Evolutionary conservation across 2,888 invertebrate species (phyloP).

Genomic region (Matsumyia berberina): DNA sequence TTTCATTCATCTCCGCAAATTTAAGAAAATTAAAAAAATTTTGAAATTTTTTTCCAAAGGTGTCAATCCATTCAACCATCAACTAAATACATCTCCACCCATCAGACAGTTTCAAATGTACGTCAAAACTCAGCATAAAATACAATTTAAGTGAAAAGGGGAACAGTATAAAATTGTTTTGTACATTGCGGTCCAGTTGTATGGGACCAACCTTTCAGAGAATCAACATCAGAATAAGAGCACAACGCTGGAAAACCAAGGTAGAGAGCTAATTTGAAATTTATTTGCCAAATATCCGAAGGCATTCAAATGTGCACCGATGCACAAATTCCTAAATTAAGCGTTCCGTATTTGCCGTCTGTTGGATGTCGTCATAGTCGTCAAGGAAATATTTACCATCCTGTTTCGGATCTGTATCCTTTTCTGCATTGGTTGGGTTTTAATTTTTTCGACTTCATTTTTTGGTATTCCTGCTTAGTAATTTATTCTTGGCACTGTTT

Average conservation of each 20-base stretch:
- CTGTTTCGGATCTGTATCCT: constrained; percentile 20
- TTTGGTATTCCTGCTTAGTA: constrained; percentile 20
- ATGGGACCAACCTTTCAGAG: constrained; percentile 27
- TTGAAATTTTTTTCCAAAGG: neutral
- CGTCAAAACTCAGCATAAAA: constrained; percentile 22
- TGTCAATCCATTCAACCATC: constrained; percentile 9
- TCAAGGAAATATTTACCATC: constrained; percentile 31
- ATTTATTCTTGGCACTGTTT: constrained; percentile 30
- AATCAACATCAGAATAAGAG: constrained; percentile 48
- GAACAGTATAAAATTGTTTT: constrained; percentile 48
- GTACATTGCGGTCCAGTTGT: constrained; percentile 38
- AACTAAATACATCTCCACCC: neutral
- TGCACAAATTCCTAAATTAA: constrained; percentile 71
- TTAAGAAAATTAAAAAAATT: neutral
- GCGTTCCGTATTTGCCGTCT: constrained; percentile 46
- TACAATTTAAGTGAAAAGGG: constrained; percentile 30
- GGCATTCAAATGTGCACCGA: constrained; percentile 72
- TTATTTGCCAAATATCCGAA: constrained; percentile 68
- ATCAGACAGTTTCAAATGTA: neutral
- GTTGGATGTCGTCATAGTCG: constrained; percentile 14
- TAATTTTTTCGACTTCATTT: neutral
- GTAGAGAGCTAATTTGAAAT: constrained; percentile 60
- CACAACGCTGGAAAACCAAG: constrained; percentile 26
- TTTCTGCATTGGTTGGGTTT: constrained; percentile 2
- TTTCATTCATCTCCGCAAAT: neutral